A percentile compares a stretch with the other conserved stretches of the same genome.
Evolutionary conservation across 2,797 vertebrate genomes (phyloP).

Genomic region (Halcyon chelicuti): DNA sequence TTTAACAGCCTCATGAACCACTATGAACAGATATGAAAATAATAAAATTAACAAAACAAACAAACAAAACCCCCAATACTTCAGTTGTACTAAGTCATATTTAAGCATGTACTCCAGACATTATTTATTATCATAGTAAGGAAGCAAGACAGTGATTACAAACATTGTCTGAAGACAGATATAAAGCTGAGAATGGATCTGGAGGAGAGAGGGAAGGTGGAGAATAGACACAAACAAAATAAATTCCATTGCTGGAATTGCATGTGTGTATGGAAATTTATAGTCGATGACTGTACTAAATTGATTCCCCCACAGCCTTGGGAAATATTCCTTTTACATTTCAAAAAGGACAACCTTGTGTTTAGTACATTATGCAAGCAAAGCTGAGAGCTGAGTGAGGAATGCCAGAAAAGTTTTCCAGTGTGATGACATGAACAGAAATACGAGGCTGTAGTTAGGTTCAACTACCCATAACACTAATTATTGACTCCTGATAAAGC

Average conservation of each 20-base stretch:
- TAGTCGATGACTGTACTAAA: background rate
- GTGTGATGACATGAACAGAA: background rate
- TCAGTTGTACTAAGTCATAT: rapidly evolving
- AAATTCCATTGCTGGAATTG: background rate
- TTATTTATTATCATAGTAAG: background rate
- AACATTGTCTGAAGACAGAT: background rate
- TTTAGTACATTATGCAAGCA: background rate
- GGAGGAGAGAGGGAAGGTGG: background rate
- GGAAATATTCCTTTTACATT: background rate
- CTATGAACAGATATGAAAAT: background rate
- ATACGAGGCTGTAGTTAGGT: background rate
- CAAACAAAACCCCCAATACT: background rate
- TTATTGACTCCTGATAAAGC: background rate
- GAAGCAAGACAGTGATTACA: background rate
- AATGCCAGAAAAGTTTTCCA: background rate
- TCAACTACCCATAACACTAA: background rate
- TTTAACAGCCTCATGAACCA: background rate
- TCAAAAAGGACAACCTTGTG: background rate
- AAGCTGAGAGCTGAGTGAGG: background rate
- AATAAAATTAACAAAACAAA: no score
- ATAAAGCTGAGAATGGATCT: background rate
- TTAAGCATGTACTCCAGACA: background rate
- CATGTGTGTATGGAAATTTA: rapidly evolving
- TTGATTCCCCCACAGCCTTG: background rate
- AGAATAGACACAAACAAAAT: background rate